Evolutionary conservation across 2,113 vertebrate genomes (phyloP).

Genomic region (Labeo catla): DNA sequence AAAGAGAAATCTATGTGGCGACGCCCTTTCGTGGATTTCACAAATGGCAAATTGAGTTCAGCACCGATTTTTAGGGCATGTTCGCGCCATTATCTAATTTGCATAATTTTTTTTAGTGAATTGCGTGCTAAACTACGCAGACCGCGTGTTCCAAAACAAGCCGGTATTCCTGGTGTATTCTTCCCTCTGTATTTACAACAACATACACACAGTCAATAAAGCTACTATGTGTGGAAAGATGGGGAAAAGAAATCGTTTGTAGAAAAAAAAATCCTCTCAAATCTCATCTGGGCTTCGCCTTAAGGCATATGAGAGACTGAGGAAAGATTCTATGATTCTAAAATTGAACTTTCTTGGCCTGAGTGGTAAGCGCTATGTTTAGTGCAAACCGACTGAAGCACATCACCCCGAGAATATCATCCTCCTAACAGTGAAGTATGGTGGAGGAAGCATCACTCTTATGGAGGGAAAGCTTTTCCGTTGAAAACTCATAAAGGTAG

Average conservation of each 20-base stretch:
- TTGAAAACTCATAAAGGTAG: slow-evolving; percentile 1
- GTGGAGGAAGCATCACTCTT: slow-evolving; percentile 3
- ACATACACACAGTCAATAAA: background rate
- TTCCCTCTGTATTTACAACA: background rate
- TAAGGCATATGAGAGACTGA: slow-evolving; percentile 7
- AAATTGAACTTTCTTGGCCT: slow-evolving; percentile 11
- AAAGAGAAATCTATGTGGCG: background rate
- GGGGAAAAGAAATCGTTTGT: background rate
- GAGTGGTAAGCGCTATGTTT: background rate
- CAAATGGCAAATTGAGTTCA: slow-evolving; percentile 9
- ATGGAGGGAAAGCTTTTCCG: background rate
- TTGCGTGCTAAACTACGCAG: background rate
- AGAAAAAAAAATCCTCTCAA: background rate
- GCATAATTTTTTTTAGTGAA: background rate
- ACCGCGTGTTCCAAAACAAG: slow-evolving; percentile 4
- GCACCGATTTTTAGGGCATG: background rate
- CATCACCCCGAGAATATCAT: slow-evolving; percentile 24
- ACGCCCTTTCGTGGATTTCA: background rate
- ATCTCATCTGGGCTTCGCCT: slow-evolving; percentile 10
- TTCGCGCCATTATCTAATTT: background rate
- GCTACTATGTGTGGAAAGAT: background rate
- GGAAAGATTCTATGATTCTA: slow-evolving; percentile 5
- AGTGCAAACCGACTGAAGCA: background rate
- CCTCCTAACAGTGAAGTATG: slow-evolving; percentile 12
- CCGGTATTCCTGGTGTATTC: background rate